A percentile compares a stretch with the other conserved stretches of the same genome.
These are phyloP conservation scores for Lasioglossum morio DNA, from an alignment of 2,888 invertebrate species.

Conservation along the genomic window DNA sequence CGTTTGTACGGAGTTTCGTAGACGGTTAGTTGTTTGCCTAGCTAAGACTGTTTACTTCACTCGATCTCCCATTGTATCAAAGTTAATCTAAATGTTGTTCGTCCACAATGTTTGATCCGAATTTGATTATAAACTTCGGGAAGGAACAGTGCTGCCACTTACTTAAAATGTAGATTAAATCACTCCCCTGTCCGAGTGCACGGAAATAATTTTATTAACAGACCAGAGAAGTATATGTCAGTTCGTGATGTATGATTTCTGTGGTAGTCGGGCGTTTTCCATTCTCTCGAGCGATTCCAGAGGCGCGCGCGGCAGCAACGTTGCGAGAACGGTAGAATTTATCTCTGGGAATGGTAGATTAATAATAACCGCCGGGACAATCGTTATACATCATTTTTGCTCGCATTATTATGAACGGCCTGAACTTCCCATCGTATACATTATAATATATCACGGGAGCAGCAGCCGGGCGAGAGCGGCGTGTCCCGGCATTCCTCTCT, in stretches of 20 bases:
- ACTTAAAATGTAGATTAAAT: not conserved
- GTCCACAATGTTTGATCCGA: not conserved
- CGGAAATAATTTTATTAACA: not conserved
- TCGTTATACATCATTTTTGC: constrained; percentile 66
- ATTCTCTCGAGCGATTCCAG: not conserved
- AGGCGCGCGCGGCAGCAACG: not conserved
- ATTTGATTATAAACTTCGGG: not conserved
- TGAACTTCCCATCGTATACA: constrained; percentile 70
- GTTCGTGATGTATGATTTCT: not conserved
- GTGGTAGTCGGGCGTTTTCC: not conserved
- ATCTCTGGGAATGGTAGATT: constrained; percentile 48
- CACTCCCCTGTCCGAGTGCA: not conserved
- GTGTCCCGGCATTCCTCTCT: constrained; percentile 64
- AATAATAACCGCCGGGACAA: constrained; percentile 62
- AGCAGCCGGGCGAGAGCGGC: constrained; percentile 34
- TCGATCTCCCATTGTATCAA: too few relatives aligned
- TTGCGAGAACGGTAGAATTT: constrained; percentile 30
- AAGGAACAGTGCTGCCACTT: not conserved
- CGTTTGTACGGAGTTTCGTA: not conserved
- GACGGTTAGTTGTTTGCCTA: not conserved
- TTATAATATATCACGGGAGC: constrained; percentile 71
- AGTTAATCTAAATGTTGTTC: not conserved
- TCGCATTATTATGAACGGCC: constrained; percentile 69
- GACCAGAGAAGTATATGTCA: not conserved
- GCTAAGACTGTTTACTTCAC: not conserved